A percentile compares a stretch with the other conserved stretches of the same genome.
Conservation (phyloP, 1,140 invertebrate genomes). For the Globodera ellingtonae region DNA sequence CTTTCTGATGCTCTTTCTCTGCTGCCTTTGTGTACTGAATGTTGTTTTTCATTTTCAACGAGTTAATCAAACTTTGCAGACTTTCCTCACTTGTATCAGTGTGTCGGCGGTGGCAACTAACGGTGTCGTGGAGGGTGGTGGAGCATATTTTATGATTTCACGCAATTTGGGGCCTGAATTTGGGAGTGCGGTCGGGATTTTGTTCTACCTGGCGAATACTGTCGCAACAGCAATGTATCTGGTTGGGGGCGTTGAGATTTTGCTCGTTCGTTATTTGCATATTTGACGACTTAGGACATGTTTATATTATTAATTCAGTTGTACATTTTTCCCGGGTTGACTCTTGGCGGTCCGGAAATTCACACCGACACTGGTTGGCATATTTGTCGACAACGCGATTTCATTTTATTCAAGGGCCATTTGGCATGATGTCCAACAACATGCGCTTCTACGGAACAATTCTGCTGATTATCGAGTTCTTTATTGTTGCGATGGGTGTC, state of each 20-base stretch:
- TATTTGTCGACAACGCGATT: constrained; percentile 24
- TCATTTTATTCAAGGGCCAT: constrained; percentile 46
- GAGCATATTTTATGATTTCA: constrained; percentile 97
- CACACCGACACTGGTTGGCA: constrained; percentile 58
- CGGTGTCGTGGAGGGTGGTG: constrained; percentile 85
- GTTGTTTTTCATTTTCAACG: background rate
- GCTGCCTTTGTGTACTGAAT: constrained; percentile 72
- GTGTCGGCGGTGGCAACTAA: constrained; percentile 99
- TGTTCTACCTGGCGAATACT: constrained; percentile 98
- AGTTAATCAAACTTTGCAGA: constrained; percentile 72
- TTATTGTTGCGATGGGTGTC: constrained; percentile 70
- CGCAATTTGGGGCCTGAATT: constrained; percentile 86
- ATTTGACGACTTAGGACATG: background rate
- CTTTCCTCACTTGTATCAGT: constrained; percentile 94
- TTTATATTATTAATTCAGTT: constrained; percentile 63
- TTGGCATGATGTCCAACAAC: constrained; percentile 67
- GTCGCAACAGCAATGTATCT: constrained; percentile 97
- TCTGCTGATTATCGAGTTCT: constrained; percentile 67
- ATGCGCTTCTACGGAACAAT: constrained; percentile 69
- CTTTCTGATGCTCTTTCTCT: constrained; percentile 91
- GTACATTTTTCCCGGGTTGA: constrained; percentile 68
- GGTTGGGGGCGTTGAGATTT: constrained; percentile 93
- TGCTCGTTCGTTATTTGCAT: constrained; percentile 74
- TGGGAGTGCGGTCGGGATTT: constrained; percentile 94
- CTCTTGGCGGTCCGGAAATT: constrained; percentile 67